Evolutionary conservation across 2,797 vertebrate species (phyloP).

Genomic region (Aplochiton taeniatus): DNA sequence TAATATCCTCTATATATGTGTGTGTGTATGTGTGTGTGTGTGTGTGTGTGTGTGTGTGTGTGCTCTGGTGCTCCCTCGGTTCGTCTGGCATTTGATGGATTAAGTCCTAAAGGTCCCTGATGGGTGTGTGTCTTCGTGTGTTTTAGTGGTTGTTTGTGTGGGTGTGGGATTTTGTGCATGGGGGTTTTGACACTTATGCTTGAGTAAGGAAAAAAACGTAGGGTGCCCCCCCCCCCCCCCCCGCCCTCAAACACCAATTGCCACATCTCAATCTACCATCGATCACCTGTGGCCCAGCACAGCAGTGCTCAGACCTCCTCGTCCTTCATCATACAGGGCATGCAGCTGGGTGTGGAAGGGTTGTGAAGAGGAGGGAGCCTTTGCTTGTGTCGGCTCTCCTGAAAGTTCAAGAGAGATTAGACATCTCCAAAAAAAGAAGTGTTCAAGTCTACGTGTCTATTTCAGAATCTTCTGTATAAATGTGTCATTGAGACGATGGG

Average conservation of each 20-base stretch:
- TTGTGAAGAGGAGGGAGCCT: neutral
- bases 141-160: constrained; percentile 27
- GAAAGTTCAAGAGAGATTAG: too few relatives aligned
- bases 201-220: constrained; percentile 44
- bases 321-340: neutral
- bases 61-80: constrained; percentile 1
- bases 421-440: too few relatives aligned
- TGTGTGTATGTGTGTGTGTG: constrained; percentile 4
- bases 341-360: constrained; percentile 4
- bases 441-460: too few relatives aligned
- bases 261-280: constrained; percentile 49
- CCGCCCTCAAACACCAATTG: constrained; percentile 15
- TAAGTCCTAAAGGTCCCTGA: constrained; percentile 63
- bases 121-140: constrained; percentile 32
- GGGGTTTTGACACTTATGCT: constrained; percentile 42
- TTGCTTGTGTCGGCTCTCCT: constrained; percentile 17
- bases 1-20: constrained; percentile 29
- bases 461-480: too few relatives aligned
- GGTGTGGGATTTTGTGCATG: neutral
- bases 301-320: constrained; percentile 22
- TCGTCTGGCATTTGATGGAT: constrained; percentile 55
- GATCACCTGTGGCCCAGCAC: constrained; percentile 37
- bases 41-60: constrained; percentile 15
- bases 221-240: too few relatives aligned
- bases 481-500: too few relatives aligned